A percentile compares a stretch with the other conserved stretches of the same genome.
These are phyloP conservation scores for Paragorgia papillata DNA, from an alignment of 92 coral and sea anemone species.

Conservation along the genomic window DNA sequence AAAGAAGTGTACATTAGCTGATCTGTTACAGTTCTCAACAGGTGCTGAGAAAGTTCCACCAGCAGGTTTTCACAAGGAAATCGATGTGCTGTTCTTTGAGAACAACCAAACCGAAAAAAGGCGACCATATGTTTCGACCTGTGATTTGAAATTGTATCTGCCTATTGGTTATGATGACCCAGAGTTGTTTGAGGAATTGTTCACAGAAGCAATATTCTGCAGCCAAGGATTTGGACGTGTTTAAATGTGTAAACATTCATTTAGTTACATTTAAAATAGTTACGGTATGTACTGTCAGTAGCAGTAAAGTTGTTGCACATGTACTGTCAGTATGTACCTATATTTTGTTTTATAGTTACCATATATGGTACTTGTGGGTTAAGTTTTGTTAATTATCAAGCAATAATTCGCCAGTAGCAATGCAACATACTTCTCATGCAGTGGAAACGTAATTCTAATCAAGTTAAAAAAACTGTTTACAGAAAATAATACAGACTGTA, in stretches of 20 bases:
- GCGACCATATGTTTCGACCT: constrained; percentile 38
- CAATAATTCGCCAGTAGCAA: no score
- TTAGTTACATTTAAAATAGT: no score
- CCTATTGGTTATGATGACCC: constrained; percentile 37
- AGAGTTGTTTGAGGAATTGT: constrained; percentile 28
- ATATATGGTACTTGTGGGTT: neutral
- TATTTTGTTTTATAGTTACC: neutral
- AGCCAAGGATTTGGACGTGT: constrained; percentile 32
- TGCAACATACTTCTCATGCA: no score
- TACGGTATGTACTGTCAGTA: neutral
- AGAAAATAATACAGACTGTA: no score
- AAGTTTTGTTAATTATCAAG: no score
- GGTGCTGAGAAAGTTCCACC: constrained; percentile 43
- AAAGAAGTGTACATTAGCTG: constrained; percentile 4
- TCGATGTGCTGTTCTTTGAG: constrained; percentile 20
- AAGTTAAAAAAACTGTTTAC: no score
- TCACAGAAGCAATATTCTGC: constrained; percentile 12
- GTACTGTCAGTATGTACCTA: neutral
- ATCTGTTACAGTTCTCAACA: constrained; percentile 30
- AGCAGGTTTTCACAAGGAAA: constrained; percentile 25
- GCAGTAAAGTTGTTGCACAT: neutral
- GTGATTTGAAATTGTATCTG: constrained; percentile 28
- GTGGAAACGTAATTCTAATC: no score
- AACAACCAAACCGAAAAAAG: constrained; percentile 12
- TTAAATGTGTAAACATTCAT: no score